These are phyloP conservation scores for Ploceus nigricollis DNA, from an alignment of 2,113 vertebrate genomes.

Conservation along the genomic window DNA sequence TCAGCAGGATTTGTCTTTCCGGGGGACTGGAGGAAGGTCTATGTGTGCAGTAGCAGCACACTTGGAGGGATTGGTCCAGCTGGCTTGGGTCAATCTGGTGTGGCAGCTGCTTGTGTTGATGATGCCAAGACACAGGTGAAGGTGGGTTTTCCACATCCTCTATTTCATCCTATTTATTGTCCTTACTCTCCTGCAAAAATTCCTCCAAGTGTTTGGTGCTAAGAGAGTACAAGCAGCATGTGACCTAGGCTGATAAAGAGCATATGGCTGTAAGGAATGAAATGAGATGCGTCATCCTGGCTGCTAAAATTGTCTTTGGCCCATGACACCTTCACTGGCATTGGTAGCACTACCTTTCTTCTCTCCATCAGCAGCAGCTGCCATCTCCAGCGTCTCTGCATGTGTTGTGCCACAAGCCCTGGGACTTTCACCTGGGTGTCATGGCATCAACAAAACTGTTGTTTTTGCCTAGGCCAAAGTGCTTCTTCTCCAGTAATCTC, in stretches of 20 bases:
- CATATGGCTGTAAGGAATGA: fast-evolving
- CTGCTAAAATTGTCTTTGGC: neutral
- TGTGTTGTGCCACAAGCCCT: fast-evolving
- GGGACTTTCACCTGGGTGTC: neutral
- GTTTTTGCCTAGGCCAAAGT: neutral
- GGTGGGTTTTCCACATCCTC: neutral
- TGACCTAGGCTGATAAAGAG: fast-evolving
- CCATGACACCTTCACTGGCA: fast-evolving
- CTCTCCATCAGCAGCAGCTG: neutral
- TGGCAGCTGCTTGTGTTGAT: fast-evolving
- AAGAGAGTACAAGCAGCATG: neutral
- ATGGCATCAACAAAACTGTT: fast-evolving
- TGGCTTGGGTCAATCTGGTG: fast-evolving
- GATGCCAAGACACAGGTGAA: neutral
- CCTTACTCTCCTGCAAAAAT: neutral
- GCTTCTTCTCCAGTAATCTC: neutral
- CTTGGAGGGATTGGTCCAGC: neutral
- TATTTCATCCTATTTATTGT: neutral
- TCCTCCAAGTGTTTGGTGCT: neutral
- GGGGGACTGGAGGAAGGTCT: fast-evolving
- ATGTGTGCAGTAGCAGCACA: fast-evolving
- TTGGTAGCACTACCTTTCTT: neutral
- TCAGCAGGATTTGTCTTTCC: neutral
- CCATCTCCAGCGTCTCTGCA: fast-evolving
- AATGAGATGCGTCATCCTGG: fast-evolving